Conservation (phyloP, 1,140 invertebrate genomes). For the Eupristina koningsbergeri region DNA sequence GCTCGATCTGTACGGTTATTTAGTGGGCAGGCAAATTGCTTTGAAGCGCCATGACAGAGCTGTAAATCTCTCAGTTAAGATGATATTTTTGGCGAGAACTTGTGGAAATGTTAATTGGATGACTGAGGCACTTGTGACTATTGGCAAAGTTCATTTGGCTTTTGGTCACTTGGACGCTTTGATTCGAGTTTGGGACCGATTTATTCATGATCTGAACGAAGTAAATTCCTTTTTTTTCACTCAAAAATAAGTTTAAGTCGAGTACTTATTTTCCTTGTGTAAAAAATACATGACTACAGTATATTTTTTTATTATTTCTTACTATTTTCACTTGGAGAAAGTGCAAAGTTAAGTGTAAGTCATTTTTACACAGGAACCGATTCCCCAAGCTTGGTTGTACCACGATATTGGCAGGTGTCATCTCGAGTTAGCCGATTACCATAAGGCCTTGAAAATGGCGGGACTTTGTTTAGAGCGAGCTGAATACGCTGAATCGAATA, state of each 20-base stretch:
- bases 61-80: slow-evolving; percentile 49
- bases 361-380: slow-evolving; percentile 42
- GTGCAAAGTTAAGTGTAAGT: not conserved
- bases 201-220: slow-evolving; percentile 47
- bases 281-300: too few species aligned
- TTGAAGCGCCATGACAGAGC: slow-evolving; percentile 62
- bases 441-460: slow-evolving; percentile 52
- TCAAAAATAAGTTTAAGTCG: too few species aligned
- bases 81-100: slow-evolving; percentile 56
- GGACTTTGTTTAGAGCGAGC: slow-evolving; percentile 53
- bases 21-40: slow-evolving; percentile 56
- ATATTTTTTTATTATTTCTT: too few species aligned
- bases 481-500: slow-evolving; percentile 51
- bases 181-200: slow-evolving; percentile 56
- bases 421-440: slow-evolving; percentile 56
- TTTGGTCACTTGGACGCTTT: slow-evolving; percentile 61
- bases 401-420: slow-evolving; percentile 62
- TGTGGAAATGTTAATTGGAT: slow-evolving; percentile 50
- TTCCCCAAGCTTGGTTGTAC: slow-evolving; percentile 59
- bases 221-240: not conserved
- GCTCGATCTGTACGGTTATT: slow-evolving; percentile 54
- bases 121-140: slow-evolving; percentile 53
- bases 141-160: slow-evolving; percentile 63
- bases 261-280: too few species aligned
- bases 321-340: not conserved